phyloP scores from a whole-genome alignment of 2,113 vertebrate genomes.

The Nothocercus nigrocapillus region DNA sequence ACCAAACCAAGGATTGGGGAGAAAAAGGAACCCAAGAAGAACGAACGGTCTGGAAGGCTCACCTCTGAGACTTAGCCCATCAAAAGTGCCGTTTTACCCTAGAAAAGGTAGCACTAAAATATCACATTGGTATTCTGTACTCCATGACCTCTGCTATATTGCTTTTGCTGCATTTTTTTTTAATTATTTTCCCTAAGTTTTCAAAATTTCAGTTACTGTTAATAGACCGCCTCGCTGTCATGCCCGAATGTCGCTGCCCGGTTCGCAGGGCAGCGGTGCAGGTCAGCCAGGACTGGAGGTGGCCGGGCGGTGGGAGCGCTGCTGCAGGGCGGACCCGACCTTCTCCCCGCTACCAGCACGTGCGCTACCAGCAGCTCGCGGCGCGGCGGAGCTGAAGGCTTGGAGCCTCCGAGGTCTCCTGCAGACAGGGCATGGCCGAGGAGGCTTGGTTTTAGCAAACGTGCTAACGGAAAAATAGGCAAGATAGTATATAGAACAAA shows the following conservation, averaged over 20 bases:
- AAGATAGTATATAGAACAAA: not conserved
- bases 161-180: not conserved
- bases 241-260: not conserved
- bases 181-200: not conserved
- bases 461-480: not conserved
- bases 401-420: not conserved
- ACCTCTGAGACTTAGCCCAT: not conserved
- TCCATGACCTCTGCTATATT: not conserved
- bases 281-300: not conserved
- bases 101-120: not conserved
- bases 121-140: not conserved
- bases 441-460: not conserved
- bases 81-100: not conserved
- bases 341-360: fast-evolving
- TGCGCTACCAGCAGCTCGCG: not conserved
- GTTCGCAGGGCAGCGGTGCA: not conserved
- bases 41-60: not conserved
- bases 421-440: fast-evolving
- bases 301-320: not conserved
- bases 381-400: not conserved
- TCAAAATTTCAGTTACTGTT: not conserved
- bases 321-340: not conserved
- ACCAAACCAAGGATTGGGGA: not conserved
- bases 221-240: not conserved
- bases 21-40: not conserved